A percentile compares a stretch with the other conserved stretches of the same genome.
Conservation (phyloP, 2,888 invertebrate genomes). For the Drosophila differens region DNA sequence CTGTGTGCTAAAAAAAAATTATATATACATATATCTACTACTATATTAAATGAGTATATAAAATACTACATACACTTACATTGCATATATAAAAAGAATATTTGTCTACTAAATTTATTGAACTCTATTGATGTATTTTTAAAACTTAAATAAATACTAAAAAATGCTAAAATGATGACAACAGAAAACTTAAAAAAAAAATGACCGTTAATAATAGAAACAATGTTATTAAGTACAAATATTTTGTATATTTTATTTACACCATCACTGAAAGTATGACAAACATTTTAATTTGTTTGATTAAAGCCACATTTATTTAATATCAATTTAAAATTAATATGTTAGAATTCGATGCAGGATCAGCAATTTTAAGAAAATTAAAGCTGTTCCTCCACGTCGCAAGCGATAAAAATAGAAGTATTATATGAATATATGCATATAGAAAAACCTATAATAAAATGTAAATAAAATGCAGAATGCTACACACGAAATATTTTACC, state of each 20-base stretch:
- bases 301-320: slow-evolving; percentile 21
- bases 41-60: slow-evolving; percentile 1
- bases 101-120: slow-evolving; percentile 58
- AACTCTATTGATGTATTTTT: slow-evolving; percentile 65
- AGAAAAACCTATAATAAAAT: slow-evolving; percentile 56
- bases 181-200: slow-evolving; percentile 12
- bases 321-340: slow-evolving; percentile 23
- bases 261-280: slow-evolving; percentile 80
- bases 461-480: slow-evolving; percentile 64
- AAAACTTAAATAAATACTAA: slow-evolving; percentile 22
- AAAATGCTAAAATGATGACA: slow-evolving; percentile 8
- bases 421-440: slow-evolving; percentile 38
- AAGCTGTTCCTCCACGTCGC: slow-evolving; percentile 29
- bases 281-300: slow-evolving; percentile 25
- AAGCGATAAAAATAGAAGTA: slow-evolving; percentile 29
- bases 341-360: slow-evolving; percentile 31
- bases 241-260: slow-evolving; percentile 78
- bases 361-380: slow-evolving; percentile 55
- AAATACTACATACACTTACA: slow-evolving; percentile 27
- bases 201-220: slow-evolving; percentile 30
- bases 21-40: not conserved
- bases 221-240: slow-evolving; percentile 28
- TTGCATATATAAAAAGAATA: slow-evolving; percentile 30
- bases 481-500: slow-evolving; percentile 64
- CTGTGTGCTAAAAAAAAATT: slow-evolving; percentile 65